Base-by-base conservation (phyloP, 2,797 vertebrate genomes). In the Lithobates pipiens region DNA sequence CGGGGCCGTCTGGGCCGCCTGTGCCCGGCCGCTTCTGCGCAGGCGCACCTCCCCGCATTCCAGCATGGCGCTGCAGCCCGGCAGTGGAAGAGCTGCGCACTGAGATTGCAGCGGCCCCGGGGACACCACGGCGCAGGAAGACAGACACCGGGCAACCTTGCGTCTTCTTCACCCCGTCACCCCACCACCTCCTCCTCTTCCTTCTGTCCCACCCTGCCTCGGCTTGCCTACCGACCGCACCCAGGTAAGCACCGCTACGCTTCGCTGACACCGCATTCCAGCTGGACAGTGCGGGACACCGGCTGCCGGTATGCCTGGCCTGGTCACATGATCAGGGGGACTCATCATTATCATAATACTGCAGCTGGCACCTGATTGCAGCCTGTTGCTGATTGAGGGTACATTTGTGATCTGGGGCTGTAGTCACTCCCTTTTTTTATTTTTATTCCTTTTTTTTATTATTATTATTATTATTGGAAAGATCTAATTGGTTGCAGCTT, bases 31-130 rank as follows among this genome's bases (percentile, higher is more conserved):
- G 29, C 0, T 1, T 57, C 63, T 71, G 89, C 87, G 90, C 89
- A 79, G 87, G 88, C 89, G 88, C 90, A 86, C n/a, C 77, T 88
- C n/a, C 39, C 85, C 79, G 85, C 91, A 88, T 89, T 91, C 90
- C 92, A 90, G 87, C 89, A 91, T 88, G 90, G 91, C 87, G 89
- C 90, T 87, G 29, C 86, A 88, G 88, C 23, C 88, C 67, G 89
- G 77, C 73, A 71, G 89, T 81, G 88, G 80, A 80, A 84, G 75
- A 86, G 82, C 77, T 86, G 85, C 50, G 89, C 89, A 88, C 77
- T 85, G 89, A 87, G 85, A 21, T 39, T 90, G 87, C 82, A 79
- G 86, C 79, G 76, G 88, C 71, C 77, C 86, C 80, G 83, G 82
- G 83, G 75, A 82, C 76, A 54, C 67, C 57, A 69, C 74, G 76